Evolutionary conservation across 2,888 invertebrate species (phyloP).

Genomic region (Galerucella nymphaeae): DNA sequence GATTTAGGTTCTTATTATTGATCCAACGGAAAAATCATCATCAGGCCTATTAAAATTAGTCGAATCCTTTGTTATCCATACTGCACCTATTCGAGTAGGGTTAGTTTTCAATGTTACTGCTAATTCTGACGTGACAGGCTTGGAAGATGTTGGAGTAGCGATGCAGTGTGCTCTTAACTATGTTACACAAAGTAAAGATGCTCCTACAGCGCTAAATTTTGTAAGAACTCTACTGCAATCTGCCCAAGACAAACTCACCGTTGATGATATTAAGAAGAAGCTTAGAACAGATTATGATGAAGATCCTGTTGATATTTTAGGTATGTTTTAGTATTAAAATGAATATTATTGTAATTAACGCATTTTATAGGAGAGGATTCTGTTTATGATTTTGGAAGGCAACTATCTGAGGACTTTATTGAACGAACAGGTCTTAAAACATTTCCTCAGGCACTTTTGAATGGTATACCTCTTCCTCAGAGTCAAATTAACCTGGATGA

Average conservation of each 20-base stretch:
- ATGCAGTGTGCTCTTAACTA: slow-evolving; percentile 92
- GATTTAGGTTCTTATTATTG: slow-evolving; percentile 81
- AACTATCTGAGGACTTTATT: slow-evolving; percentile 83
- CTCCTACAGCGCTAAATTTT: slow-evolving; percentile 84
- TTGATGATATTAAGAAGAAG: slow-evolving; percentile 77
- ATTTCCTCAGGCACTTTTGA: slow-evolving; percentile 87
- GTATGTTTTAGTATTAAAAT: slow-evolving; percentile 17
- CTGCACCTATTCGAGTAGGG: slow-evolving; percentile 91
- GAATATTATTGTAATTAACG: not conserved
- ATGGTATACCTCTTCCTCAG: slow-evolving; percentile 85
- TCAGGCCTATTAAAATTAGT: slow-evolving; percentile 84
- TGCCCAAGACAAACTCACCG: slow-evolving; percentile 68
- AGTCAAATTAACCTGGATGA: slow-evolving; percentile 79
- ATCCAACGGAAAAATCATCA: slow-evolving; percentile 79
- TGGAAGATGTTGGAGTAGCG: slow-evolving; percentile 82
- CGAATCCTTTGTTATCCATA: slow-evolving; percentile 91
- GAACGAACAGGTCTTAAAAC: slow-evolving; percentile 78
- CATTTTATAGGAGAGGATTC: slow-evolving; percentile 83
- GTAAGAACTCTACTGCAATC: slow-evolving; percentile 81
- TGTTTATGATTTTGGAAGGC: slow-evolving; percentile 90
- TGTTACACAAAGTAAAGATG: slow-evolving; percentile 80
- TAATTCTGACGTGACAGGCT: slow-evolving; percentile 68
- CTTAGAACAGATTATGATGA: slow-evolving; percentile 74
- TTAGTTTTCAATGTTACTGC: slow-evolving; percentile 80
- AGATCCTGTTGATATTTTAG: slow-evolving; percentile 65